Conservation (phyloP, 2,888 invertebrate genomes). For the Dichetophora obliterata region DNA sequence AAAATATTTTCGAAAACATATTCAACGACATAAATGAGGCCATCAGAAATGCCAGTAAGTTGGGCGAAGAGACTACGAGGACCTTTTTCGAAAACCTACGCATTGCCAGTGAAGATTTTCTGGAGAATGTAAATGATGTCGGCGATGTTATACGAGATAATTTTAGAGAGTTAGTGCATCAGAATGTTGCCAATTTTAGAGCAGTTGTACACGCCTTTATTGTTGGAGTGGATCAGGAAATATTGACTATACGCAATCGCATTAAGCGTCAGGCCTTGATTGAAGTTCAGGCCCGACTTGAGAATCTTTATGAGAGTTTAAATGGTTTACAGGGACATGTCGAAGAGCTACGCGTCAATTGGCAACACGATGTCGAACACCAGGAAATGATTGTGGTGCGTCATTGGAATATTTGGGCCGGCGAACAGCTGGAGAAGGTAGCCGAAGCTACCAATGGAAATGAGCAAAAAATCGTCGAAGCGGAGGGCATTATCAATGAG, state of each 20-base stretch:
- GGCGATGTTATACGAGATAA: not conserved
- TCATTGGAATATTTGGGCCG: constrained; percentile 6
- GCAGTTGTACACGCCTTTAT: constrained; percentile 3
- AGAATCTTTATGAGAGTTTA: not conserved
- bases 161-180: not conserved
- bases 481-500: constrained; percentile 8
- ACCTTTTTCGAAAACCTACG: constrained; percentile 1
- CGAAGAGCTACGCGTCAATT: not conserved
- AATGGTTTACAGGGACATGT: not conserved
- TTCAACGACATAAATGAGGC: not conserved
- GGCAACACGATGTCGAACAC: not conserved
- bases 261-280: constrained; percentile 5
- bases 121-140: not conserved
- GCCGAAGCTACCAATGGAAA: not conserved
- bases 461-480: not conserved
- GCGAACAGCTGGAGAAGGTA: not conserved
- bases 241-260: not conserved
- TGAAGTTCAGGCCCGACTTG: not conserved
- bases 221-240: not conserved
- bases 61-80: not conserved
- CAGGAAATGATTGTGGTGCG: not conserved
- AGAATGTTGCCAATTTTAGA: not conserved
- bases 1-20: too few relatives aligned
- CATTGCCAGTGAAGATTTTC: not conserved
- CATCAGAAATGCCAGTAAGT: not conserved